Conservation (phyloP, 2,797 vertebrate species). For the Takifugu ocellatus region DNA sequence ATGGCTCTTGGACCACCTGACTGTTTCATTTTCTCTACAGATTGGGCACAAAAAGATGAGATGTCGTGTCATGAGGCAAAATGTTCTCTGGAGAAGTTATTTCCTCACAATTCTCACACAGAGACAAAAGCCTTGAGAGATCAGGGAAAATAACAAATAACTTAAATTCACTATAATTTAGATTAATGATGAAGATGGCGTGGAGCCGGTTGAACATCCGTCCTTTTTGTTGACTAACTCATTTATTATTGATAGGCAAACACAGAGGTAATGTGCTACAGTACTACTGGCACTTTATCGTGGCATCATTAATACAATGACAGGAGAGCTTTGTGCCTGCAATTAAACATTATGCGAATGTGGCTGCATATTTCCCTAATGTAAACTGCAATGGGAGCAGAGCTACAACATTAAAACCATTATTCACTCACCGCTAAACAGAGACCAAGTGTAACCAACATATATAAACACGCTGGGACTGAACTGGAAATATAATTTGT, state of each 20-base stretch:
- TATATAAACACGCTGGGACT: not conserved
- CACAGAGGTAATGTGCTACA: slow-evolving; percentile 22
- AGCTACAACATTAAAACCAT: slow-evolving; percentile 19
- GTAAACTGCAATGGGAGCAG: not conserved
- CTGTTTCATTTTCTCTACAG: slow-evolving; percentile 59
- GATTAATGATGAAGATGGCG: slow-evolving; percentile 59
- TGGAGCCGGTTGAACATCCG: slow-evolving; percentile 33
- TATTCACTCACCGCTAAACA: slow-evolving; percentile 5
- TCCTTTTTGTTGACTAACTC: slow-evolving; percentile 27
- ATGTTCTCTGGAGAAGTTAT: slow-evolving; percentile 44
- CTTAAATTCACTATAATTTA: slow-evolving; percentile 52
- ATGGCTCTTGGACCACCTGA: slow-evolving; percentile 36
- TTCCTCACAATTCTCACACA: slow-evolving; percentile 38
- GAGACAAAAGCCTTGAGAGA: slow-evolving; percentile 39
- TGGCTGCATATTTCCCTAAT: slow-evolving; percentile 9
- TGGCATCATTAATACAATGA: slow-evolving; percentile 16
- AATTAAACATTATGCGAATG: slow-evolving; percentile 19
- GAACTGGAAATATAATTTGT: not conserved
- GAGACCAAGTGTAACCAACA: not conserved
- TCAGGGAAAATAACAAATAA: slow-evolving; percentile 50
- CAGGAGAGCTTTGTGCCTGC: slow-evolving; percentile 15
- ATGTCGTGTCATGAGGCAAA: slow-evolving; percentile 36
- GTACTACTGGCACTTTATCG: slow-evolving; percentile 16
- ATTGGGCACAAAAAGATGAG: slow-evolving; percentile 51
- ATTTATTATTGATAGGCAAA: slow-evolving; percentile 41